A percentile compares a stretch with the other conserved stretches of the same genome.
Conservation (phyloP, 2,797 vertebrate genomes). For the Silurus aristotelis region DNA sequence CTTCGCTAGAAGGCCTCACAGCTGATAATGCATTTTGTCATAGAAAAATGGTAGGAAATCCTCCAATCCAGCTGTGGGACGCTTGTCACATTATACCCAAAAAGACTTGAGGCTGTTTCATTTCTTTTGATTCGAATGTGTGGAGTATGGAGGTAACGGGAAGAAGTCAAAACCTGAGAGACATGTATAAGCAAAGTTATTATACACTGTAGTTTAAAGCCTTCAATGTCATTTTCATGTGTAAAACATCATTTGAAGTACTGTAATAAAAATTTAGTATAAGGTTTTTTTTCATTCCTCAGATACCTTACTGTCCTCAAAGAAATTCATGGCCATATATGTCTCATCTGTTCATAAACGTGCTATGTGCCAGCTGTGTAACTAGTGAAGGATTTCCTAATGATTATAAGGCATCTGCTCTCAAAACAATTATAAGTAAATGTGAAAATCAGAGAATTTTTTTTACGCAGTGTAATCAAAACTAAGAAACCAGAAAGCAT, state of each 20-base stretch:
- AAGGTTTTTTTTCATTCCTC: background rate
- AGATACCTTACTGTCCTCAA: background rate
- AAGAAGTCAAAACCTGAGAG: slow-evolving; percentile 20
- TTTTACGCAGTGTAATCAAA: background rate
- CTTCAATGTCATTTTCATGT: background rate
- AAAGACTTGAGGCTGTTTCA: background rate
- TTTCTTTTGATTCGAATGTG: slow-evolving; percentile 38
- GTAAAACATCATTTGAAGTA: background rate
- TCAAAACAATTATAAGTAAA: slow-evolving; percentile 4
- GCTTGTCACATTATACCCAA: too few relatives aligned
- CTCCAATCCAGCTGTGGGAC: too few relatives aligned
- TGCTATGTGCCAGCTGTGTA: background rate
- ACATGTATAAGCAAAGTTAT: background rate
- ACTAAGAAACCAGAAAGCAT: background rate
- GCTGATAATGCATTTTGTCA: too few relatives aligned
- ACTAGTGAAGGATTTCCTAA: background rate
- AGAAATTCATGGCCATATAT: background rate
- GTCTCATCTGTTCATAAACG: background rate
- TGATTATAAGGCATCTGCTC: background rate
- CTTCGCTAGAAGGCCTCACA: too few relatives aligned
- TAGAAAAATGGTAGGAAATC: too few relatives aligned
- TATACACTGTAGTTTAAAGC: background rate
- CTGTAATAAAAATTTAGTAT: background rate
- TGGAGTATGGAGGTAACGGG: background rate
- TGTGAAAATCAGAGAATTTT: background rate